phyloP scores from a whole-genome alignment of 2,113 vertebrate genomes.

The Marcusenius ussheri region DNA sequence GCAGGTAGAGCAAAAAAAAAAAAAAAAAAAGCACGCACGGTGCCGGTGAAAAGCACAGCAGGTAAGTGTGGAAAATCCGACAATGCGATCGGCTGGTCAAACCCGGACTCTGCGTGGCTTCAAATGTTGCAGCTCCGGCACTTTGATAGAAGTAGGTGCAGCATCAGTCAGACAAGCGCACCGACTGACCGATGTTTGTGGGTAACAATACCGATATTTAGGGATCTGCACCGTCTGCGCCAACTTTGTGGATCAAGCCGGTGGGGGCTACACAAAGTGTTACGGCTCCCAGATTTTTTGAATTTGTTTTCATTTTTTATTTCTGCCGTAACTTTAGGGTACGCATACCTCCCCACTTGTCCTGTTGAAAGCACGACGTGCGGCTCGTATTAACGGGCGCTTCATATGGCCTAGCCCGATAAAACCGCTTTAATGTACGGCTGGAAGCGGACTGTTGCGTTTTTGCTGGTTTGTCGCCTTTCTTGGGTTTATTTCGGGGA shows the following conservation, averaged over 20 bases:
- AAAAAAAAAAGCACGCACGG: constrained; percentile 23
- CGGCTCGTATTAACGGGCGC: neutral
- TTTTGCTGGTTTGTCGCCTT: neutral
- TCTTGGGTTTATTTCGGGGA: neutral
- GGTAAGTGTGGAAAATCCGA: constrained; percentile 49
- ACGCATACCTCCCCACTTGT: neutral
- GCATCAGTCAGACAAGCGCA: constrained; percentile 33
- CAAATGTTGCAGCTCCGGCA: constrained; percentile 22
- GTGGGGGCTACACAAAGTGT: neutral
- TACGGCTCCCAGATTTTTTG: neutral
- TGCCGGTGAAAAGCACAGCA: constrained; percentile 42
- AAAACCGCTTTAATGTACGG: neutral
- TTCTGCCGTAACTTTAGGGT: neutral
- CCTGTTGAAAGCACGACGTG: neutral
- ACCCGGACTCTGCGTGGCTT: constrained; percentile 14
- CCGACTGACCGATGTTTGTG: constrained; percentile 11
- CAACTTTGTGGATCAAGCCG: constrained; percentile 11
- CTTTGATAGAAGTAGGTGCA: constrained; percentile 32
- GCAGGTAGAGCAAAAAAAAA: constrained; percentile 48
- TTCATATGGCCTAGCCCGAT: neutral
- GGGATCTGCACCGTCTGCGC: neutral
- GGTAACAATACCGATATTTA: constrained; percentile 15
- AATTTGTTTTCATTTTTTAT: neutral
- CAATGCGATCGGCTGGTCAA: constrained; percentile 25
- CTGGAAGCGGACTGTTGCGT: neutral